Conservation (phyloP, 1,140 invertebrate genomes). For the Heliothis subflexa region DNA sequence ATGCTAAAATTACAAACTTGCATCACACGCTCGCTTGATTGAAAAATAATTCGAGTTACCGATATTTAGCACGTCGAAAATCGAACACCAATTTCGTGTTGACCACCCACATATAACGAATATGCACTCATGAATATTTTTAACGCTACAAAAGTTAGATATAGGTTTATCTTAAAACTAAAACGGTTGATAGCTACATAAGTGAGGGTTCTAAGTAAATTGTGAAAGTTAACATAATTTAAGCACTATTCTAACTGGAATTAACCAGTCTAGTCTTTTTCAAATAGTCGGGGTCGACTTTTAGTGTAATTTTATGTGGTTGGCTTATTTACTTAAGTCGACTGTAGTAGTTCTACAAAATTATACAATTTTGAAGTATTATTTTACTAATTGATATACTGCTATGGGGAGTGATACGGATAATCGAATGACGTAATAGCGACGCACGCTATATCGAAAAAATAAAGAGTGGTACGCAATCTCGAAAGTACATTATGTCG, state of each 20-base stretch:
- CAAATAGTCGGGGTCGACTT: not conserved
- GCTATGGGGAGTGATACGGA: too few relatives aligned
- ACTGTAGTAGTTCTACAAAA: too few relatives aligned
- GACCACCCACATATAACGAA: not conserved
- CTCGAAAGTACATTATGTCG: too few relatives aligned
- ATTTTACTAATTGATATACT: too few relatives aligned
- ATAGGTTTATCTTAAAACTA: conserved; percentile 33
- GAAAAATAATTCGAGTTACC: conserved; percentile 42
- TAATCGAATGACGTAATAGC: too few relatives aligned
- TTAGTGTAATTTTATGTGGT: too few relatives aligned
- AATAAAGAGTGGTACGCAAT: too few relatives aligned
- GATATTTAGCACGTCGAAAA: conserved; percentile 45
- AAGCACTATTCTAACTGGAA: not conserved
- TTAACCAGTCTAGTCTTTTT: not conserved
- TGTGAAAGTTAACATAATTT: conserved; percentile 48
- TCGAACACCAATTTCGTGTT: conserved; percentile 28
- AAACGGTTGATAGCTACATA: conserved; percentile 33
- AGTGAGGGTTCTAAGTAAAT: conserved; percentile 43
- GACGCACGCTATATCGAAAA: too few relatives aligned
- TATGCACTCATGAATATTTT: not conserved
- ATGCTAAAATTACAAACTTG: conserved; percentile 12
- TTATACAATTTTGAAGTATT: too few relatives aligned
- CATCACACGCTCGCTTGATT: conserved; percentile 26
- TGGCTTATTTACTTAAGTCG: too few relatives aligned
- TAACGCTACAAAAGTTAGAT: conserved; percentile 19